A percentile compares a stretch with the other conserved stretches of the same genome.
phyloP scores from a whole-genome alignment of 2,113 vertebrate genomes.

The Gallinago paraguaiae region DNA sequence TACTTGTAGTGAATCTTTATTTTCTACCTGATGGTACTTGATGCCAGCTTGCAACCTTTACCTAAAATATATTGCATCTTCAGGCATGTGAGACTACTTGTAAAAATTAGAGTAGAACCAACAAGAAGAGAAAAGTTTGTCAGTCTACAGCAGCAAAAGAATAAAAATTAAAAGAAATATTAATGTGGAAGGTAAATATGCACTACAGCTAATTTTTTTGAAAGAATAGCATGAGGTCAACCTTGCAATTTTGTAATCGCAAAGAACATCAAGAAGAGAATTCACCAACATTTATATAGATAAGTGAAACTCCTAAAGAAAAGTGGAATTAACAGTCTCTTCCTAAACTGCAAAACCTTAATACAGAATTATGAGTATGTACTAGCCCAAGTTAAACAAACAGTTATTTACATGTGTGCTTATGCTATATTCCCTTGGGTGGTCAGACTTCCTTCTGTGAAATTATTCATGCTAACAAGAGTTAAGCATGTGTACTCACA shows the following conservation, averaged over 20 bases:
- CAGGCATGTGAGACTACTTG: neutral
- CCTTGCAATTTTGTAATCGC: neutral
- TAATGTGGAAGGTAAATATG: neutral
- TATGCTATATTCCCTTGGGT: constrained; percentile 41
- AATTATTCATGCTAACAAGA: constrained; percentile 5
- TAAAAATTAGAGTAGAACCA: neutral
- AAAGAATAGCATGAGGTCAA: neutral
- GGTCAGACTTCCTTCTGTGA: constrained; percentile 24
- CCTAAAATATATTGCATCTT: neutral
- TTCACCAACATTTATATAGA: neutral
- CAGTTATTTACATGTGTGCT: neutral
- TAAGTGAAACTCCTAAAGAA: neutral
- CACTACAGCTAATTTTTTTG: neutral
- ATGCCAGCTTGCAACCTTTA: neutral
- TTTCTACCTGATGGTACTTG: neutral
- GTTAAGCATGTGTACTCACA: constrained; percentile 18
- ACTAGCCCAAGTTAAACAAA: neutral
- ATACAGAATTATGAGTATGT: neutral
- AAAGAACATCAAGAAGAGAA: neutral
- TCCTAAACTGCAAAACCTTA: neutral
- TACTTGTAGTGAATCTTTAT: neutral
- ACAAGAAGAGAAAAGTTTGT: neutral
- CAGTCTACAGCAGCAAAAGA: neutral
- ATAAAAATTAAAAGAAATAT: neutral
- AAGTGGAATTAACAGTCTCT: neutral